Conservation (phyloP, 2,113 vertebrate species). For the Pelmatolapia mariae region DNA sequence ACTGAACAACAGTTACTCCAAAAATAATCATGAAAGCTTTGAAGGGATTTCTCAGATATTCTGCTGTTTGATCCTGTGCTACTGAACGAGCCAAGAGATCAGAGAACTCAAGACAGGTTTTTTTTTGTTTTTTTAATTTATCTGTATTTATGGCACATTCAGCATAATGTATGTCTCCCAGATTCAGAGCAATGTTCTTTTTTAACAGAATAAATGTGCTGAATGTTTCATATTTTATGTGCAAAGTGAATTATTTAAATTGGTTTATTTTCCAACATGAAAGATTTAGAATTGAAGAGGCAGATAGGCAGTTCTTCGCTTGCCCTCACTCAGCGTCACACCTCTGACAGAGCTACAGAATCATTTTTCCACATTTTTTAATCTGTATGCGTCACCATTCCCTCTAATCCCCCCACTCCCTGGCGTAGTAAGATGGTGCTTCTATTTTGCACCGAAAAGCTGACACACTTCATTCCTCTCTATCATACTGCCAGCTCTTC, state of each 20-base stretch:
- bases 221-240: not conserved
- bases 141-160: not conserved
- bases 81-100: not conserved
- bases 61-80: not conserved
- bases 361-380: not conserved
- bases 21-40: not conserved
- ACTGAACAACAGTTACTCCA: not conserved
- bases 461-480: not conserved
- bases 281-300: not conserved
- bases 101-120: not conserved
- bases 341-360: not conserved
- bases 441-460: conserved; percentile 27
- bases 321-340: not conserved
- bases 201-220: not conserved
- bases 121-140: not conserved
- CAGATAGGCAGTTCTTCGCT: not conserved
- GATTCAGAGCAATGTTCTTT: not conserved
- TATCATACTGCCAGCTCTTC: not conserved
- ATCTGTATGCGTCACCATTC: not conserved
- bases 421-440: not conserved
- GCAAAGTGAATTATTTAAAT: not conserved
- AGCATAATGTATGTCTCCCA: not conserved
- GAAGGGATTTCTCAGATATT: not conserved
- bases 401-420: conserved; percentile 8
- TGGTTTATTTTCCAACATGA: not conserved